A percentile compares a stretch with the other conserved stretches of the same genome.
Conservation (phyloP, 2,888 invertebrate genomes). For the Apamea monoglypha region DNA sequence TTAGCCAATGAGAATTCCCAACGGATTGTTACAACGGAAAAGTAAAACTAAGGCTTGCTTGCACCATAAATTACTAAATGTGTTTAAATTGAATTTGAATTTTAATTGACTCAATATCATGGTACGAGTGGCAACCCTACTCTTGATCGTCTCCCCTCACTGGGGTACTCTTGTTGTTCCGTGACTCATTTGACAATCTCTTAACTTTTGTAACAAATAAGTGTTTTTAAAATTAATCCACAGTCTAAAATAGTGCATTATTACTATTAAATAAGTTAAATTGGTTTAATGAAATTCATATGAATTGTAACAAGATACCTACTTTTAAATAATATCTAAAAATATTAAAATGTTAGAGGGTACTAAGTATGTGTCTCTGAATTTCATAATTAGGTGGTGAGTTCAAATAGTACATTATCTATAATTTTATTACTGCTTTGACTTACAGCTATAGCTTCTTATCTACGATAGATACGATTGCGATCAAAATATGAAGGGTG, state of each 20-base stretch:
- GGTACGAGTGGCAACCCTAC: conserved; percentile 11
- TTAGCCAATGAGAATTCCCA: too few relatives aligned
- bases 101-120: too few relatives aligned
- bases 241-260: too few relatives aligned
- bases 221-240: too few relatives aligned
- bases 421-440: neutral
- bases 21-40: too few relatives aligned
- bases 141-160: neutral
- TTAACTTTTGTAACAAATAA: neutral
- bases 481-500: neutral
- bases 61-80: neutral
- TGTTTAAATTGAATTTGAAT: too few relatives aligned
- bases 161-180: neutral
- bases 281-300: neutral
- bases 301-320: neutral
- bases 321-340: neutral
- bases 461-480: neutral
- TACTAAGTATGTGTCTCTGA: neutral
- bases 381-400: conserved; percentile 22
- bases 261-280: neutral
- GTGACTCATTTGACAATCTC: conserved; percentile 7
- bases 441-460: neutral
- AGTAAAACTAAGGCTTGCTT: neutral
- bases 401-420: neutral
- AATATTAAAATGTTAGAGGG: neutral